Base-by-base conservation (phyloP, 2,797 vertebrate species). In the Gambusia yucatana region DNA sequence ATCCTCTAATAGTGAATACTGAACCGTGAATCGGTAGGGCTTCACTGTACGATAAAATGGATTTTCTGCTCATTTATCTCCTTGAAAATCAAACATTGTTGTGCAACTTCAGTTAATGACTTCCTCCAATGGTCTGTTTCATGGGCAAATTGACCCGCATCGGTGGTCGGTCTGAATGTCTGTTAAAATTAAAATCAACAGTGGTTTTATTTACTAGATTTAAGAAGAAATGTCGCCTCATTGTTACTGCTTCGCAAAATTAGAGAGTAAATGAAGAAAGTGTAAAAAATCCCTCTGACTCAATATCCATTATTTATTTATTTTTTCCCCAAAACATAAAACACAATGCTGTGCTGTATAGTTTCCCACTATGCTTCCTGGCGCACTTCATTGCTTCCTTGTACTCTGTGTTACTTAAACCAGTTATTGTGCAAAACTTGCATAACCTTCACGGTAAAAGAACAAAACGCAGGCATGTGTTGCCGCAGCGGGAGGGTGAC, bases 381-480 rank as follows among this genome's bases (percentile, higher is more conserved):
- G 0, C 72, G 28, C 30, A 30, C 41, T 46, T 43, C 39, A 36
- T 7, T 76, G 17, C 80, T 48, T 78, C 70, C 73, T n/a, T 41
- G 33, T 30, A 44, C 36, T 36, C 75, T 69, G 47, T 73, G 74
- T 81, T 78, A 77, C 59, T 67, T 77, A 69, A 82, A 78, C 28
- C 79, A 79, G 61, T 77, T 61, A 7, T 8, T 76, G 67, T 82
- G 48, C 69, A 72, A 80, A 76, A 77, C 41, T 84, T n/a, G 79
- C 67, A 82, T 61, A 84, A 89, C 61, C 17, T 44, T 78, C 1
- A 10, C 1, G 1, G 44, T 65, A 48, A 71, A 41, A 50, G 71
- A 73, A 73, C 70, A 80, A 72, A 59, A 80, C 25, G 65, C 50
- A 67, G 74, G 78, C 41, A 73, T n/a, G 73, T 33, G 44, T 70